Base-by-base conservation (phyloP, 1,140 invertebrate genomes). In the Drosophila santomea region DNA sequence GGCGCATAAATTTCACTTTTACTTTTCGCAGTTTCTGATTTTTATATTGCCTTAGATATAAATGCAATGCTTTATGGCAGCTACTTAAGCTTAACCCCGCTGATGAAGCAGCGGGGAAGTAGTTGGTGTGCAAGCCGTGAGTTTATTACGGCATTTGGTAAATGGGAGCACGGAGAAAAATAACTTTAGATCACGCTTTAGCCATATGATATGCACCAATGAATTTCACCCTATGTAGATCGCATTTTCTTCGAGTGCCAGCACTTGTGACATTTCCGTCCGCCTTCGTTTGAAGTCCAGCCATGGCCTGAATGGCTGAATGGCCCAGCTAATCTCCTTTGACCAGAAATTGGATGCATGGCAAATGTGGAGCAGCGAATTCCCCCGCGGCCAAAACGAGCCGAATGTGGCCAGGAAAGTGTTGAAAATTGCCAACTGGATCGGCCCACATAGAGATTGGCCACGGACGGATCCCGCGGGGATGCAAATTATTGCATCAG, bases 401-500 rank as follows among this genome's bases (percentile, higher is more conserved):
- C 64, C 32, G 39, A 67, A 64, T 67, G 63, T 50, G 60, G 44
- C 41, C 63, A 68, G 64, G 66, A 71, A 71, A 71, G 67, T 71
- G 67, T 71, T 71, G 64, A 69, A 69, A 71, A 71, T 71, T 67
- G 64, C 50, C 67, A 69, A 51, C 41, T 55, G 15, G 50, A 68
- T 69, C 67, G 66, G 47, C 64, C 64, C 45, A 67, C 64, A 68
- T 67, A 64, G 44, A 66, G 62, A 67, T 67, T 67, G 50, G 23
- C 36, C 55, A 54, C 20, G 54, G 38, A 38, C 43, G 28, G 38
- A 52, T 39, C 25, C 50, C 39, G 39, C 45, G 54, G 43, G 47
- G 63, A 83, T 83, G 80, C 80, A 82, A 82, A 82, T 83, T 83
- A 77, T 82, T 82, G 74, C 79, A 82, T 83, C 80, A 82, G 78